Base-by-base conservation (phyloP, 2,113 vertebrate species). In the Pheucticus melanocephalus region DNA sequence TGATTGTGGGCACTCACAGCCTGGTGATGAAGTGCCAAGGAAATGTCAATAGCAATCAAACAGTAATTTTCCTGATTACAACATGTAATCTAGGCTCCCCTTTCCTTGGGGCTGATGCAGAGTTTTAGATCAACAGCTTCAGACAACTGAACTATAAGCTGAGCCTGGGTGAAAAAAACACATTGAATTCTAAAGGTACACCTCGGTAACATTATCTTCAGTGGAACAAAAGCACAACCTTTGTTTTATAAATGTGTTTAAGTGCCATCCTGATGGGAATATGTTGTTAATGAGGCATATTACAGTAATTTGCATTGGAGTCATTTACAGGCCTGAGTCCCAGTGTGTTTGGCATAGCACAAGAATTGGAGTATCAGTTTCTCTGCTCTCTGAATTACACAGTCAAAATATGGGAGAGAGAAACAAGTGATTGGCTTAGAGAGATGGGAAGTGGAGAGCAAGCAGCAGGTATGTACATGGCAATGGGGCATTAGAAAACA, bases 41-140 rank as follows among this genome's bases (percentile, higher is more conserved):
- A 96, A 90, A 86, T 2, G 3, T 88, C 94, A 92, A 81, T 81
- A 95, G 79, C 12, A 95, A 85, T 86, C 75, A 90, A 93, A 94
- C 1, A 19, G 78, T 61, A 94, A 94, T 97, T 82, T 88, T 93
- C 76, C 51, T 88, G 68, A 95, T 94, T 90, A 56, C 68, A 75
- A 40, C 68, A 27, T 28, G 72, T 42, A 86, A 71, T 57, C 53
- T 17, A 45, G 21, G 53, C 57, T 84, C 59, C 39, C 50, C 45
- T 54, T 57, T 87, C 73, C 63, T 42, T 17, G 1, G 39, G 51
- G n/a, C 9, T 75, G 75, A 90, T 31, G 79, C 33, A 25, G 56
- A 73, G 35, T n/a, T 86, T 83, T 56, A 40, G 56, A 90, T 42
- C 35, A 66, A 28, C 68, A 56, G 6, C 60, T 76, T 88, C 63